Evolutionary conservation across 2,888 invertebrate genomes (phyloP), one percentile per base, ranked within the genome.

Genomic region (Uropetala carovei): DNA sequence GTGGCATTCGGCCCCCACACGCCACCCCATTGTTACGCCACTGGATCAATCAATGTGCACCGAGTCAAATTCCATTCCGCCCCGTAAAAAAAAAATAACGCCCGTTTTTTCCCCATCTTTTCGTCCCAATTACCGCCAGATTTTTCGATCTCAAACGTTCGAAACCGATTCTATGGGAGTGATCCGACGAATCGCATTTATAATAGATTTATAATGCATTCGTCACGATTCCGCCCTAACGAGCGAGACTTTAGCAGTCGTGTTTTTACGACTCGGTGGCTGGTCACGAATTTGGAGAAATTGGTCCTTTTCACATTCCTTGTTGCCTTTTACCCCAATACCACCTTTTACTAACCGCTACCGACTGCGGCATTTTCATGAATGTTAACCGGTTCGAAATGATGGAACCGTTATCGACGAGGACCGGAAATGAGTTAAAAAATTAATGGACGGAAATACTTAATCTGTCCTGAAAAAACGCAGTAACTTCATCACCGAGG

Each of bases 361-460:
- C 43, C 5, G 43, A 43, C 43, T 43, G 27, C 75, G 22, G 27
- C 75, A 13, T 75, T 75, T 75, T 75, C 75, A 75, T 75, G 22
- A 22, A 75, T 22, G 75, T 75, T 75, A 75, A 75, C 75, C 75
- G 75, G 75, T 75, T 75, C 10, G 10, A 27, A 75, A 27, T 75
- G 22, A 75, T 75, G 13, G 75, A 22, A 75, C 75, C 75, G 75
- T 75, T 75, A 75, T 27, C 22, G 75, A 75, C 22, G 10, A 22
- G 75, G 75, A 75, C 75, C 22, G 75, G 27, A 75, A 13, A 27
- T 14, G n/a, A 22, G 22, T 8, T 22, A 27, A 75, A 75, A 75
- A 75, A 75, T 75, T 75, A 75, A 75, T 75, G 22, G 75, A 14
- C 75, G 75, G 75, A 75, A 75, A 27, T 27, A 22, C 75, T 75